Percentiles rank a stretch among this genome's conserved stretches.
Evolutionary conservation across 2,888 invertebrate genomes (phyloP).

Genomic region (Cerceris rybyensis): DNA sequence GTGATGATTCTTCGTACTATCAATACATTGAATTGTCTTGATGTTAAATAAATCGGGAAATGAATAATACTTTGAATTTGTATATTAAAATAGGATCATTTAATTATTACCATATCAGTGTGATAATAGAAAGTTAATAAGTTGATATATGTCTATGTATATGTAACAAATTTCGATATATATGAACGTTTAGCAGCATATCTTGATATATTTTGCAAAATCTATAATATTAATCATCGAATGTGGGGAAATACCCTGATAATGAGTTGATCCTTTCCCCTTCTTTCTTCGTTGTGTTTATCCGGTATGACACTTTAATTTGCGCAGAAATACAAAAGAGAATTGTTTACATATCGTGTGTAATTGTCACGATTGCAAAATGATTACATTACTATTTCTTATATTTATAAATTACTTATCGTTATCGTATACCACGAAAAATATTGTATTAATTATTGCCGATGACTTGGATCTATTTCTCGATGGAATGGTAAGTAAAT

Average conservation of each 20-base stretch:
- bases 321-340: neutral
- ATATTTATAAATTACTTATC: constrained; percentile 28
- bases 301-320: neutral
- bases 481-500: constrained; percentile 87
- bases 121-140: too few species aligned
- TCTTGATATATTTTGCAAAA: neutral
- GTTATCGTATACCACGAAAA: constrained; percentile 75
- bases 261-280: neutral
- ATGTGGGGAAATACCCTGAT: constrained; percentile 3
- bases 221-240: neutral
- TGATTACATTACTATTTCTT: constrained; percentile 21
- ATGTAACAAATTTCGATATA: too few species aligned
- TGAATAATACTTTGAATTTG: neutral
- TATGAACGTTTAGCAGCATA: neutral
- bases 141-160: too few species aligned
- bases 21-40: neutral
- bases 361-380: constrained; percentile 5
- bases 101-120: too few species aligned
- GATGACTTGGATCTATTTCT: constrained; percentile 94
- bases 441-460: constrained; percentile 90
- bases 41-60: neutral
- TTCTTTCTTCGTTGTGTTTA: neutral
- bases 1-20: neutral
- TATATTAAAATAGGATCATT: neutral
- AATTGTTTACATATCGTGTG: neutral